phyloP scores from a whole-genome alignment of 2,113 vertebrate species.

The Scartelaos histophorus region DNA sequence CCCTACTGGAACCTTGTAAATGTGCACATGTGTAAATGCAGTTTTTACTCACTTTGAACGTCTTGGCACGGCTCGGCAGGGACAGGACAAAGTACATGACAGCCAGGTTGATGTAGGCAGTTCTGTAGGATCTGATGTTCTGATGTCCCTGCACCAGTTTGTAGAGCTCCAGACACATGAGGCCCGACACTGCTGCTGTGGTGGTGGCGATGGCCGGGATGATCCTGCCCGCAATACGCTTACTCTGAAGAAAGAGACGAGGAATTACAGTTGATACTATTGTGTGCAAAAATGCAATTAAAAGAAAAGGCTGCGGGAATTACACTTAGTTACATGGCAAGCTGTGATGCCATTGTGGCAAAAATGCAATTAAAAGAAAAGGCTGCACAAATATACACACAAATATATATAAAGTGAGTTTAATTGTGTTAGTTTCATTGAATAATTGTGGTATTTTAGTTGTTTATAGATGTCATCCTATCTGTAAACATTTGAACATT shows the following conservation, averaged over 20 bases:
- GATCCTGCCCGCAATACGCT: conserved; percentile 82
- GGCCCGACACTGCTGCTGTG: conserved; percentile 82
- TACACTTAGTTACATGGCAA: no score
- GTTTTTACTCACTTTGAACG: conserved; percentile 68
- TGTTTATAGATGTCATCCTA: no score
- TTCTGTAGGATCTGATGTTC: conserved; percentile 73
- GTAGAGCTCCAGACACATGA: conserved; percentile 87
- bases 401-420: no score
- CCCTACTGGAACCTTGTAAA: not conserved
- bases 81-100: conserved; percentile 57
- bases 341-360: no score
- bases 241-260: conserved; percentile 77
- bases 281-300: no score
- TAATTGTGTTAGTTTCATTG: no score
- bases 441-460: no score
- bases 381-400: no score
- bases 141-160: conserved; percentile 79
- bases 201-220: conserved; percentile 89
- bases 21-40: not conserved
- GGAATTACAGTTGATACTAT: not conserved
- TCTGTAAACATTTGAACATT: no score
- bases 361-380: no score
- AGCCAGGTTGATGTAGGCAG: conserved; percentile 73
- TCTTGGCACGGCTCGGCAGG: conserved; percentile 35
- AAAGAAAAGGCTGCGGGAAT: no score